These are phyloP conservation scores for Eumerus sabulonum DNA, from an alignment of 2,888 invertebrate species.

Conservation along the genomic window DNA sequence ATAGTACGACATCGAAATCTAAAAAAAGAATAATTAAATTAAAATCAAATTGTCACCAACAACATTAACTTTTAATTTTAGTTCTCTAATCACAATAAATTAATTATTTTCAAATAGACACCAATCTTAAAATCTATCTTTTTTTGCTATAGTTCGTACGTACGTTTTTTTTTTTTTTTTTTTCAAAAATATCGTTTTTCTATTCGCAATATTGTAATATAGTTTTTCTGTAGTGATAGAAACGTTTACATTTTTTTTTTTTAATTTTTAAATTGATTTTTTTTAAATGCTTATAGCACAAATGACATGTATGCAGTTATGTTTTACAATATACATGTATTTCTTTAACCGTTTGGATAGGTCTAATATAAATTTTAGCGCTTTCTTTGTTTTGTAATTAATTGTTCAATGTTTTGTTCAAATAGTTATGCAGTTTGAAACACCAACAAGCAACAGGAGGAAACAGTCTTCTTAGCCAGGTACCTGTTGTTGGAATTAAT, in stretches of 20 bases:
- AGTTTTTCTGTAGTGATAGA: no score
- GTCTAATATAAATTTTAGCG: slow-evolving; percentile 20
- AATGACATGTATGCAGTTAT: slow-evolving; percentile 47
- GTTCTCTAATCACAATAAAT: not conserved
- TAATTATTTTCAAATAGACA: slow-evolving; percentile 13
- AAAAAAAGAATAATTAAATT: slow-evolving; percentile 2
- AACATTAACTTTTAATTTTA: not conserved
- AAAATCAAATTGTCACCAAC: slow-evolving; percentile 2
- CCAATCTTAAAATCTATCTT: not conserved
- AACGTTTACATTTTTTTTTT: slow-evolving; percentile 2
- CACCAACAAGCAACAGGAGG: slow-evolving; percentile 79
- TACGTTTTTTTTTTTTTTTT: not conserved
- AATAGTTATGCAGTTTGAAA: slow-evolving; percentile 77
- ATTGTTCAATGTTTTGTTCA: slow-evolving; percentile 14
- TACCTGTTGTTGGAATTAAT: slow-evolving; percentile 73
- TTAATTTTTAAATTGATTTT: not conserved
- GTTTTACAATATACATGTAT: slow-evolving; percentile 3
- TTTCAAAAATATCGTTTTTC: not conserved
- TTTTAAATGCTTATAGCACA: slow-evolving; percentile 17
- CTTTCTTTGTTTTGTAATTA: slow-evolving; percentile 26
- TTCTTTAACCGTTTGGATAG: not conserved
- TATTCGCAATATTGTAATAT: no score
- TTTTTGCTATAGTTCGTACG: not conserved
- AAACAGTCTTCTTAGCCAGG: slow-evolving; percentile 80
- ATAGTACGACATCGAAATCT: not conserved